These are phyloP conservation scores for Gasterosteus aculeatus DNA, from an alignment of 2,113 vertebrate species.

Conservation along the genomic window DNA sequence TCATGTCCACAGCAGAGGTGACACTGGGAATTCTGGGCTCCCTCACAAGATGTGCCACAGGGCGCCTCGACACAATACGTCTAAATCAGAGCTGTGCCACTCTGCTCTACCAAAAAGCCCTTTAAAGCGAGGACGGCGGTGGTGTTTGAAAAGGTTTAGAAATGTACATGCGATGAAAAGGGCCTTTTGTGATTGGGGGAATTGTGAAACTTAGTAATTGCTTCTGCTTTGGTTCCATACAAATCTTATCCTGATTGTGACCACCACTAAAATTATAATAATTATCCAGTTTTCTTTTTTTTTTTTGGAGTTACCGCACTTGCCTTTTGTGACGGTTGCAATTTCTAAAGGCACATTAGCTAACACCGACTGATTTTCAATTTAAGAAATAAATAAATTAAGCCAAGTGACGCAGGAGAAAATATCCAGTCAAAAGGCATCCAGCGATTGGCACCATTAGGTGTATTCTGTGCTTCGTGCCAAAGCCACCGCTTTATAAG, in stretches of 20 bases:
- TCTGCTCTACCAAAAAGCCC: slow-evolving; percentile 8
- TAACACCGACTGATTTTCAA: neutral
- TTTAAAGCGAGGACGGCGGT: neutral
- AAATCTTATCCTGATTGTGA: slow-evolving; percentile 8
- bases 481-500: slow-evolving; percentile 3
- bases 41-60: slow-evolving; percentile 51
- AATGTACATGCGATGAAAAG: neutral
- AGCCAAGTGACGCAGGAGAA: neutral
- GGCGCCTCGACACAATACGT: slow-evolving; percentile 20
- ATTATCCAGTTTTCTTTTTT: slow-evolving; percentile 4
- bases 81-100: slow-evolving; percentile 37
- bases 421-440: slow-evolving; percentile 4
- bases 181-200: neutral
- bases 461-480: slow-evolving; percentile 2
- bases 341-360: slow-evolving; percentile 14
- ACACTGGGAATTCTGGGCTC: slow-evolving; percentile 50
- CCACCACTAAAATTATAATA: neutral
- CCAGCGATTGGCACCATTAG: neutral
- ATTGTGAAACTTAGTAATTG: neutral
- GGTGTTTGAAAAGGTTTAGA: slow-evolving; percentile 4
- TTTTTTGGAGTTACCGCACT: neutral
- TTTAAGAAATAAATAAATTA: slow-evolving; percentile 23
- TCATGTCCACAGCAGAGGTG: slow-evolving; percentile 60
- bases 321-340: neutral
- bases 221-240: slow-evolving; percentile 22